A percentile compares a stretch with the other conserved stretches of the same genome.
These are phyloP conservation scores for Mungos mungo DNA, from an alignment of 2,113 vertebrate genomes.

Conservation along the genomic window DNA sequence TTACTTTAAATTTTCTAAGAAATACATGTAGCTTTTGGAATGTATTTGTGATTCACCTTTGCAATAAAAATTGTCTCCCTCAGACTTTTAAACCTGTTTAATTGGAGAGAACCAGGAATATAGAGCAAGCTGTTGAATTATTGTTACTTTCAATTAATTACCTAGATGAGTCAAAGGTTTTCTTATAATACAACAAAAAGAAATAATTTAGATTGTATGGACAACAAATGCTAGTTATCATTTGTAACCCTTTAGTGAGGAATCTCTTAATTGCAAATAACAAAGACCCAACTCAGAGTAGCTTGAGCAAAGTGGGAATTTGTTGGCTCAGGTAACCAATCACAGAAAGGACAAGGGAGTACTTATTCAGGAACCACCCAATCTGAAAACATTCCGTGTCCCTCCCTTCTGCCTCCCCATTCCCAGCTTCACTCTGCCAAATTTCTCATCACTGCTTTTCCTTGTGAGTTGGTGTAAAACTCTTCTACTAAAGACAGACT, in stretches of 20 bases:
- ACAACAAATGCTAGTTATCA: background rate
- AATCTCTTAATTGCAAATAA: conserved; percentile 21
- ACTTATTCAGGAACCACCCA: background rate
- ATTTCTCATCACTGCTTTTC: background rate
- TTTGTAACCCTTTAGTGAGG: background rate
- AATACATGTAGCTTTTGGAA: background rate
- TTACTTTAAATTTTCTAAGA: conserved; percentile 33
- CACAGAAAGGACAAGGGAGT: background rate
- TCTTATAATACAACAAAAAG: background rate
- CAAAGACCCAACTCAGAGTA: background rate
- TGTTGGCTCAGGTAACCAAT: background rate
- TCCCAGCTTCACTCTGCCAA: background rate
- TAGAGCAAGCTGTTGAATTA: background rate
- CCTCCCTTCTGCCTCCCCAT: background rate
- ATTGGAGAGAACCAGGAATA: conserved; percentile 15
- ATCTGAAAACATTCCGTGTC: background rate
- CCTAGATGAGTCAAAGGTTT: background rate
- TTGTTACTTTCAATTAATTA: conserved; percentile 2
- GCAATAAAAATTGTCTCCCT: conserved; percentile 12
- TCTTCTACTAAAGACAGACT: background rate
- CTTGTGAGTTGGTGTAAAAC: background rate
- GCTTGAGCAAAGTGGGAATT: background rate
- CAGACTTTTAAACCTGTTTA: conserved; percentile 2
- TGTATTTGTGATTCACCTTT: background rate
- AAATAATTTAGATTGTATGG: background rate